These are phyloP conservation scores for Melipona bicolor DNA, from an alignment of 2,888 invertebrate species.

Conservation along the genomic window DNA sequence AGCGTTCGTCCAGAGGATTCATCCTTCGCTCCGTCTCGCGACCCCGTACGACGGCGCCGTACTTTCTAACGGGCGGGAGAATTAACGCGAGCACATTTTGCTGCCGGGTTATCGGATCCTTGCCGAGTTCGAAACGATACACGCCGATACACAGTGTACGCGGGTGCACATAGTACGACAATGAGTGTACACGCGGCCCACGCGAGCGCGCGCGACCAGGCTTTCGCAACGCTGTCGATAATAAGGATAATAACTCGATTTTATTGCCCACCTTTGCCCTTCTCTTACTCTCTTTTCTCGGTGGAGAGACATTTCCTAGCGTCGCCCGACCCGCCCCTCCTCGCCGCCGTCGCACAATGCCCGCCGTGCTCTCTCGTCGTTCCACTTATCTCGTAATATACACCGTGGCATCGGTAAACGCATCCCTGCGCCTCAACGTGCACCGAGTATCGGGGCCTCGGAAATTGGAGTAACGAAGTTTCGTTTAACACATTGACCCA, in stretches of 20 bases:
- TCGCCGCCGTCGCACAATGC: conserved; percentile 55
- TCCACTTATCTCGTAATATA: conserved; percentile 56
- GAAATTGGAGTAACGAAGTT: conserved; percentile 52
- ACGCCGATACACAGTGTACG: conserved; percentile 46
- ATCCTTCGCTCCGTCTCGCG: conserved; percentile 24
- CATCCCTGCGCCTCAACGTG: conserved; percentile 57
- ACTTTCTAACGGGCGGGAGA: conserved; percentile 32
- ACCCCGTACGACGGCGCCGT: background rate
- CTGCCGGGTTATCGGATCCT: conserved; percentile 49
- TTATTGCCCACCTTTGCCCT: conserved; percentile 71
- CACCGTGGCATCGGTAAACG: conserved; percentile 63
- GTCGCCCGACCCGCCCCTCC: conserved; percentile 52
- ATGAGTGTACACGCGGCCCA: conserved; percentile 68
- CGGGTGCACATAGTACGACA: conserved; percentile 72
- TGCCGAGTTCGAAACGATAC: conserved; percentile 33
- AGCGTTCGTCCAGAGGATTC: background rate
- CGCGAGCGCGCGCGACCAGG: conserved; percentile 53
- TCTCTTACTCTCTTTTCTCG: conserved; percentile 65
- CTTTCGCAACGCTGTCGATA: conserved; percentile 70
- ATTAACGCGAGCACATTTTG: conserved; percentile 32
- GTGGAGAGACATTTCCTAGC: conserved; percentile 67
- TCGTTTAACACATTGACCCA: background rate
- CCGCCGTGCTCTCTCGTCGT: conserved; percentile 54
- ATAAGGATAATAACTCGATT: conserved; percentile 75
- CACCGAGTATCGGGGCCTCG: conserved; percentile 1